Evolutionary conservation across 2,113 vertebrate species (phyloP), one percentile per base, ranked within the genome.

Genomic region (Acanthochromis polyacanthus): DNA sequence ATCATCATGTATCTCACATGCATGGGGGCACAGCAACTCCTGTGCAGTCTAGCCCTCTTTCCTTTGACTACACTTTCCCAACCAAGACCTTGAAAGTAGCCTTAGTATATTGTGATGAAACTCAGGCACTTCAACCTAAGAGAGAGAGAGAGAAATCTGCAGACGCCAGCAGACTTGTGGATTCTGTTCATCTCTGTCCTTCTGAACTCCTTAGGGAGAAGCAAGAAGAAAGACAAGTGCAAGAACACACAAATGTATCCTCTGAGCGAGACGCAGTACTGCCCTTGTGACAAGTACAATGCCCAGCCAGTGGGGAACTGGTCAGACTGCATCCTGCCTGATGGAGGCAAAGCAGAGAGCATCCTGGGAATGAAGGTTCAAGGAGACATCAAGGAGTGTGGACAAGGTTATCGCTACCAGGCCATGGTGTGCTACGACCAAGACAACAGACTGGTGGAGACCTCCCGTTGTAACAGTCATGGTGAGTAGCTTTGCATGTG

Each of bases 371-470:
- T 95, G 93, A 97, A 96, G 83, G 95, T 95, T 0, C 96, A 96
- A 92, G 96, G 95, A 57, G 97, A 99, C 4, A 23, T 94, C 52
- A 97, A 96, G 82, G 97, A 99, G 60, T 99, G 98, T 15, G 98
- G 98, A 0, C 97, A 98, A 93, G 98, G 98, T 16, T 98, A 99
- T 77, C 97, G 98, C 30, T 99, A 97, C 91, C 98, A 99, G 92
- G 96, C 98, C 63, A 97, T 99, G 97, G 97, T 96, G 0, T 99
- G 98, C 86, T 99, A 99, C 1, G 97, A 99, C 89, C 98, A 99
- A 61, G 97, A 97, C 58, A 96, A 90, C 81, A 87, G 96, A 16
- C 96, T 99, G 1, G 97, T 99, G 93, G 97, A 99, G 92, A 98
- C 97, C 0, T 94, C 92, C 0, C 94, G 98, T 50, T 99, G 98